Base-by-base conservation (phyloP, 1,140 invertebrate species). In the Chironomus striatipennis region DNA sequence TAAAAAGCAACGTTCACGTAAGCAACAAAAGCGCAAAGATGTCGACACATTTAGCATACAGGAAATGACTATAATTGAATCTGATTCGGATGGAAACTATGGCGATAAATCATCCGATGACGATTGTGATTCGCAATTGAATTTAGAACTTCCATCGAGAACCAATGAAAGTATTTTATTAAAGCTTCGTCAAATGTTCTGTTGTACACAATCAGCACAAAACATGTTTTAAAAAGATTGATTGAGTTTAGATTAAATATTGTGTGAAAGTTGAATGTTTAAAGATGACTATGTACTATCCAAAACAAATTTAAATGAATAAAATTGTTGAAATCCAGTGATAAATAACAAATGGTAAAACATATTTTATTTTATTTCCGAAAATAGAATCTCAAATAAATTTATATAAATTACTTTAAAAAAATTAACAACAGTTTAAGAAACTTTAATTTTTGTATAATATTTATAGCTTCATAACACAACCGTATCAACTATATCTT, bases 11-110 rank as follows among this genome's bases (percentile, higher is more conserved):
- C 47, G 47, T 57, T 21, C 65, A 21, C 65, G 20, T 20, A 70
- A 70, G 18, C 65, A 70, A 12, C 65, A 70, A 70, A 70, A 18
- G 65, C 79, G 78, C 5, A 72, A 75, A 1, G 79, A 81, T 42
- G 80, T 79, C 15, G 81, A 82, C 73, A 82, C 81, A 0, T 82
- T 82, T 73, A 82, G 81, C 75, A 81, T 82, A 78, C 81, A 82
- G 75, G 81, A 82, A 74, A 82, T 82, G 81, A 81, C 81, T 42
- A 70, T 70, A 20, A 82, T 82, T 42, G 79, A 81, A 64, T 81
- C 80, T 9, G 80, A 81, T 67, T 82, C 81, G 8, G 81, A 82
- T 64, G 73, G 73, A 17, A 65, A 74, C 15, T 80, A 82, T 76
- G 80, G 80, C 57, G 80, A 77, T 21, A 70, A 70, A 10, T 70